A percentile compares a stretch with the other conserved stretches of the same genome.
Conservation (phyloP, 2,113 vertebrate genomes). For the Camelus bactrianus region DNA sequence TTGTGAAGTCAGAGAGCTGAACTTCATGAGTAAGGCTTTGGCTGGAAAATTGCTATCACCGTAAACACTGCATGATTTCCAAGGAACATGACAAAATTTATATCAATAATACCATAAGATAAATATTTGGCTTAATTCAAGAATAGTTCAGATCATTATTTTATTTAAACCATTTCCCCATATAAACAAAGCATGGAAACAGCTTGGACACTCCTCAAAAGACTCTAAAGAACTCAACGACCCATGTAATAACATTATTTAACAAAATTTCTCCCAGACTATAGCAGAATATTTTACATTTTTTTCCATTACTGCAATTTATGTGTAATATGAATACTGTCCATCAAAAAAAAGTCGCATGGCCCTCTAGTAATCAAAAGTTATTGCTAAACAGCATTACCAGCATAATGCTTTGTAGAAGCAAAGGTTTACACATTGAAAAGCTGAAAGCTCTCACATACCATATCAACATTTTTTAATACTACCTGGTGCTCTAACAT, state of each 20-base stretch:
- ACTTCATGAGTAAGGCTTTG: conserved; percentile 73
- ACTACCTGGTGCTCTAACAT: neutral
- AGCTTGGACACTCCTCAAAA: conserved; percentile 86
- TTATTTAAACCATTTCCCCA: conserved; percentile 86
- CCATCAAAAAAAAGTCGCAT: conserved; percentile 57
- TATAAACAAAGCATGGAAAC: conserved; percentile 85
- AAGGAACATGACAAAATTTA: conserved; percentile 82
- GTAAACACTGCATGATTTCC: conserved; percentile 80
- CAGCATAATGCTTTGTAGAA: conserved; percentile 25
- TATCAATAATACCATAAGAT: conserved; percentile 84
- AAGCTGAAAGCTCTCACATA: neutral
- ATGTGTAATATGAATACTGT: conserved; percentile 81
- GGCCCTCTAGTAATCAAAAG: conserved; percentile 77
- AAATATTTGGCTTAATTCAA: conserved; percentile 81
- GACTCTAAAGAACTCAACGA: conserved; percentile 80
- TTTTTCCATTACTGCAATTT: conserved; percentile 77
- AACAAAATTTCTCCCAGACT: conserved; percentile 82
- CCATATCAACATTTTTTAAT: neutral
- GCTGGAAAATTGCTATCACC: conserved; percentile 69
- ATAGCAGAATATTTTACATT: conserved; percentile 79
- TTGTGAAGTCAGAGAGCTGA: conserved; percentile 20
- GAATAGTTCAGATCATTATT: conserved; percentile 82
- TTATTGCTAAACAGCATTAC: conserved; percentile 72
- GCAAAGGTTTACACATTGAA: conserved; percentile 3
- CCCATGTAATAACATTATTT: conserved; percentile 85